These are phyloP conservation scores for Diplogasteroides magnus DNA, from an alignment of 1,140 invertebrate species.

Conservation along the genomic window DNA sequence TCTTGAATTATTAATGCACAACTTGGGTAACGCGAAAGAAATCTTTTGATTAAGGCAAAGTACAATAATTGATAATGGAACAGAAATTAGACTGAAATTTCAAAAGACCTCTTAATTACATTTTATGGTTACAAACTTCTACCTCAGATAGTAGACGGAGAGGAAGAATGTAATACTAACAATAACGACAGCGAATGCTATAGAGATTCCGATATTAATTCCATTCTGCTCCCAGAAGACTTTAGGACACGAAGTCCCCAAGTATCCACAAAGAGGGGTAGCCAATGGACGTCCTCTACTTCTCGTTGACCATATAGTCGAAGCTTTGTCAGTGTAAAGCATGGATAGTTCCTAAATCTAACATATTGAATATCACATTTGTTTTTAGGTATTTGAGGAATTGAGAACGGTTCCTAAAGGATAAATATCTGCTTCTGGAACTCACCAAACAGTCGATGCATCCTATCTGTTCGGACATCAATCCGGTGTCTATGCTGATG, in stretches of 20 bases:
- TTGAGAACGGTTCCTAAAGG: no score
- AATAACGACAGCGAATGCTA: slow-evolving; percentile 12
- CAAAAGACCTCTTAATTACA: background rate
- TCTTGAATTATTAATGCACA: no score
- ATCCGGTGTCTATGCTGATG: no score
- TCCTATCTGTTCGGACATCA: no score
- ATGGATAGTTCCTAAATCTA: slow-evolving; percentile 16
- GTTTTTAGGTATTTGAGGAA: no score
- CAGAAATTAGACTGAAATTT: no score
- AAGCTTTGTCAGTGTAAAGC: slow-evolving; percentile 14
- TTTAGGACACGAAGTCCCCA: slow-evolving; percentile 22
- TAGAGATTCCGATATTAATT: slow-evolving; percentile 13
- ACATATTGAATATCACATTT: no score
- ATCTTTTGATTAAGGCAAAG: no score
- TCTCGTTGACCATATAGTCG: slow-evolving; percentile 12
- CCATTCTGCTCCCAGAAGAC: slow-evolving; percentile 23
- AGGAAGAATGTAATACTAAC: background rate
- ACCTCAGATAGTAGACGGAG: slow-evolving; percentile 14
- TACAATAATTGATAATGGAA: no score
- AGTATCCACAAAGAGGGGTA: slow-evolving; percentile 22
- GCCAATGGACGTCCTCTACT: slow-evolving; percentile 7
- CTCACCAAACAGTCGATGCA: no score
- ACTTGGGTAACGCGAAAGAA: no score
- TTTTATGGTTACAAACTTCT: background rate
- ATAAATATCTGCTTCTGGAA: no score